These are phyloP conservation scores for Lepus oiostolus DNA, from an alignment of 2,797 vertebrate species.

Conservation along the genomic window DNA sequence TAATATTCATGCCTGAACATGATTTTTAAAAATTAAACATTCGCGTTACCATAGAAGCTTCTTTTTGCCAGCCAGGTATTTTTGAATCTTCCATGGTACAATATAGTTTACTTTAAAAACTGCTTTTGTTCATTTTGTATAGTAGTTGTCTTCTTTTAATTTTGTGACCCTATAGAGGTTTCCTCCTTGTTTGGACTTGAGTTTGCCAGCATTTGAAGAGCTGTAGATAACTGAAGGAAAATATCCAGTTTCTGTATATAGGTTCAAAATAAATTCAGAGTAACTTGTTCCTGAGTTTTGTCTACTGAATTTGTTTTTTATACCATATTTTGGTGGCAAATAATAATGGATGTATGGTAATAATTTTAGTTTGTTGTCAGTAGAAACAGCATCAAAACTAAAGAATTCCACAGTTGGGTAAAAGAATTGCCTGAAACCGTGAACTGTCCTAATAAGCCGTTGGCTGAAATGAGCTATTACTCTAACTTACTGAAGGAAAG, in stretches of 20 bases:
- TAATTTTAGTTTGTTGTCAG: constrained; percentile 31
- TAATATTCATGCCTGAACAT: neutral
- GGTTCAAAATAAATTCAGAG: neutral
- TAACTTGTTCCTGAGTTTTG: neutral
- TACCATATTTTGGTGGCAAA: neutral
- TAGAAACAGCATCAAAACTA: neutral
- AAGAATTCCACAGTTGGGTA: neutral
- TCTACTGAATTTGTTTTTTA: neutral
- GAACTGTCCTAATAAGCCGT: neutral
- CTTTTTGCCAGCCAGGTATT: neutral
- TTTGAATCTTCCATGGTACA: constrained; percentile 38
- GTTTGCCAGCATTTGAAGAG: constrained; percentile 46
- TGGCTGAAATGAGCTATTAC: constrained; percentile 13
- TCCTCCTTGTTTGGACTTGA: neutral
- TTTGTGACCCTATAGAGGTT: constrained; percentile 4
- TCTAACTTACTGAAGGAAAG: constrained; percentile 1
- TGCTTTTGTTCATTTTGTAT: neutral
- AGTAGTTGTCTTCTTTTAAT: neutral
- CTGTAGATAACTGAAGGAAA: neutral
- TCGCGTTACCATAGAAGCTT: neutral
- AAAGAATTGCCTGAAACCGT: neutral
- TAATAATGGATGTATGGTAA: neutral
- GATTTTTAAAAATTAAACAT: constrained; percentile 53
- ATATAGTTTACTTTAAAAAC: constrained; percentile 30
- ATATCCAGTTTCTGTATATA: neutral